Base-by-base conservation (phyloP, 2,113 vertebrate genomes). In the Anoplopoma fimbria region DNA sequence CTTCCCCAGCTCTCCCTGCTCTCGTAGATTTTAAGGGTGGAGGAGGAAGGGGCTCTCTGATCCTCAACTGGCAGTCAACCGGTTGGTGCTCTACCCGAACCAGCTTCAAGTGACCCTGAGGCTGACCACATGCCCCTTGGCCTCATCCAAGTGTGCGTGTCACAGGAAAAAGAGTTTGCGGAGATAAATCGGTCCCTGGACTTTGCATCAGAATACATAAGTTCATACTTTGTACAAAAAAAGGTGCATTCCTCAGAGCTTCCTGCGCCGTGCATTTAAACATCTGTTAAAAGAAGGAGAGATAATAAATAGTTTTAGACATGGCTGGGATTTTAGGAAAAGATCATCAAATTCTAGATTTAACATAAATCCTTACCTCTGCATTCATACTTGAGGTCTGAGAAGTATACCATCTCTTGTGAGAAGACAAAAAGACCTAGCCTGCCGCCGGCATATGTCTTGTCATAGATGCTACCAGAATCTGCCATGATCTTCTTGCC, bases 401-500 rank as follows among this genome's bases (percentile, higher is more conserved):
- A 99, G 94, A 99, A 99, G 95, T 99, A 99, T 80, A 98, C 98
- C 98, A 99, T 99, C 96, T 99, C 98, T 96, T 99, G 98, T 77
- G 98, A 99, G 94, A 99, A 99, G 88, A 99, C 97, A 86, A 99
- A 99, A 69, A 99, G 88, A 87, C 98, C 98, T 90, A 99, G 93
- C 75, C 98, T 96, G 68, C 98, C 98, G 5, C 98, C 98, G 25
- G 98, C 97, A 10, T 99, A 99, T 4, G 97, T 99, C 95, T 98
- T 99, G 88, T 99, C 98, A 0, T 99, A 99, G 92, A 99, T 97
- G 87, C 96, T 97, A 71, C 98, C 98, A 12, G 98, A 97, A 90
- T 99, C 98, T n/a, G 98, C 98, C 98, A 99, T 99, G 87, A 99
- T 98, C 94, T 98, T 99, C 95, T 99, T 99, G 76, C 98, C 98